phyloP scores from a whole-genome alignment of 64 coral and sea anemone species.

The Orbicella faveolata region DNA sequence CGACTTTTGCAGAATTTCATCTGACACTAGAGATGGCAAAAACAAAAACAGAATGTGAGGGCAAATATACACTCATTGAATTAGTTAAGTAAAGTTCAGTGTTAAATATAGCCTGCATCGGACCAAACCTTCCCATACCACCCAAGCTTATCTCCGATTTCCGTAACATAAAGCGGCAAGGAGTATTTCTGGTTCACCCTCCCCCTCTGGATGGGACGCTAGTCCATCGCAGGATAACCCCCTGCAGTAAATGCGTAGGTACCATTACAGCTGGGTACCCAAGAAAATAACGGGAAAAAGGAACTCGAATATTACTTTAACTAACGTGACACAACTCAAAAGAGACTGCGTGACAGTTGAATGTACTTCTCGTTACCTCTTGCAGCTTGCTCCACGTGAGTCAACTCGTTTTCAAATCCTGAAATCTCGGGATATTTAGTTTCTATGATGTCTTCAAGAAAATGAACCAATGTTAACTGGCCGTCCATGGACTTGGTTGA shows the following conservation, averaged over 20 bases:
- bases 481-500: constrained; percentile 98
- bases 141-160: too few relatives aligned
- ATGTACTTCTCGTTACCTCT: constrained; percentile 47
- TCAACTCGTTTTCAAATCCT: constrained; percentile 92
- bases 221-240: too few relatives aligned
- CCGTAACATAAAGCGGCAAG: too few relatives aligned
- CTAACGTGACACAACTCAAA: neutral
- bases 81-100: too few relatives aligned
- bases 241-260: too few relatives aligned
- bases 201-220: too few relatives aligned
- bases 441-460: constrained; percentile 84
- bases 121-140: too few relatives aligned
- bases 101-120: too few relatives aligned
- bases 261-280: too few relatives aligned
- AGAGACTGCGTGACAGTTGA: neutral
- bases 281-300: too few relatives aligned
- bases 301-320: too few relatives aligned
- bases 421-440: constrained; percentile 88
- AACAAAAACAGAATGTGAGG: neutral
- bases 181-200: too few relatives aligned
- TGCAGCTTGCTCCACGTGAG: constrained; percentile 89
- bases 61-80: neutral
- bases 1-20: constrained; percentile 88
- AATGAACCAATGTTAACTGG: constrained; percentile 85
- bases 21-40: constrained; percentile 57